Base-by-base conservation (phyloP, 2,113 vertebrate species). In the Hirundichthys speculiger region DNA sequence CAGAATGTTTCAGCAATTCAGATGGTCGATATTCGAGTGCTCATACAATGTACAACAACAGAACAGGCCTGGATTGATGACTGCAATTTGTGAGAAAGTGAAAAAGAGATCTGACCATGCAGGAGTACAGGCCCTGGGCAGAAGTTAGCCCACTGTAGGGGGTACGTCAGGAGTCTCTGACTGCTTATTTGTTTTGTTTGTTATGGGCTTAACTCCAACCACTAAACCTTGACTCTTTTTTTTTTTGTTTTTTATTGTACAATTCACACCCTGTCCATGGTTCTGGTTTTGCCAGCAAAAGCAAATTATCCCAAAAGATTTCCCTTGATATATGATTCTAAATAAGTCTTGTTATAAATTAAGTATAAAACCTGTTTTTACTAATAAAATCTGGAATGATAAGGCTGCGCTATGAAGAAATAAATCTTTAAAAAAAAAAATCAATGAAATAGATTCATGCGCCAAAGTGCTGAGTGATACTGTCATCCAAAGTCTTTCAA, bases 41-140 rank as follows among this genome's bases (percentile, higher is more conserved):
- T 80, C 66, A 75, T 63, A 78, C 63, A 57, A 81, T 66, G 73
- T 77, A 51, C 77, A 84, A 65, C 60, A 47, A 67, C 68, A 47
- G 55, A 63, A 16, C 41, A 20, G 62, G 45, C 51, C 43, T 74
- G 64, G 41, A 82, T 48, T 78, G 75, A 81, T 80, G 67, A 73
- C 74, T 64, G 45, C 21, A 63, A 43, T 57, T 41, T 45, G 57
- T 67, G 54, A 59, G 49, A 40, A 40, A 40, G n/a, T n/a, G n/a
- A 51, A 19, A 50, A 21, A 53, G 69, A 27, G 13, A 12, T 58
- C 47, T 2, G 18, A 3, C 5, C 30, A 34, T 1, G 30, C 30
- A 34, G 62, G 41, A 52, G 46, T 53, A 30, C 42, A n/a, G 62
- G 50, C 54, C 48, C 54, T 15, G 34, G 61, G 45, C 62, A 52